Conservation (phyloP, 92 coral and sea anemone genomes). For the Heliopora coerulea region DNA sequence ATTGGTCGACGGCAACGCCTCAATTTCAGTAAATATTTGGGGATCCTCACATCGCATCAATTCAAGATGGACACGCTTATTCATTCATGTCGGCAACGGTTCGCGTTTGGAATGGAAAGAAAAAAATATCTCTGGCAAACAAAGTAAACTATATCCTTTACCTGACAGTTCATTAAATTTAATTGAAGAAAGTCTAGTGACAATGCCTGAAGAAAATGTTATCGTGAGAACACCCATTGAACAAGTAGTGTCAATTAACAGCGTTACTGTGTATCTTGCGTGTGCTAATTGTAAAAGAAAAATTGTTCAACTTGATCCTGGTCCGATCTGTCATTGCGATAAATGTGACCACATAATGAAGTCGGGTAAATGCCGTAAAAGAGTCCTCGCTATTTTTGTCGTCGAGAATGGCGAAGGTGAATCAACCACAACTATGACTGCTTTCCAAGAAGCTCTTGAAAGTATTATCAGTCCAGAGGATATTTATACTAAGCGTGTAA, state of each 20-base stretch:
- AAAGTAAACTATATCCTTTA: constrained; percentile 29
- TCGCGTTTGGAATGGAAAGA: constrained; percentile 58
- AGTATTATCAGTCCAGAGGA: no score
- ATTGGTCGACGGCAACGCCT: constrained; percentile 49
- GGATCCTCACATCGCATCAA: constrained; percentile 44
- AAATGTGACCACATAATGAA: constrained; percentile 3
- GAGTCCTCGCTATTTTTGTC: neutral
- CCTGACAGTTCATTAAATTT: constrained; percentile 19
- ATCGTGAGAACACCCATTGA: constrained; percentile 29
- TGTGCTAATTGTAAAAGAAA: no score
- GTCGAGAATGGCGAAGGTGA: neutral
- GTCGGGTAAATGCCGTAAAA: constrained; percentile 1
- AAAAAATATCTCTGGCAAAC: constrained; percentile 33
- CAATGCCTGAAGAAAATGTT: constrained; percentile 28
- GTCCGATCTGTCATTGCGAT: no score
- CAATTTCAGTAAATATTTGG: constrained; percentile 52
- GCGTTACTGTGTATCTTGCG: neutral
- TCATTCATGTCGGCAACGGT: constrained; percentile 46
- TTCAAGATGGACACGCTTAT: constrained; percentile 51
- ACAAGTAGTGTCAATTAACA: constrained; percentile 12
- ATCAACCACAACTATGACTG: neutral
- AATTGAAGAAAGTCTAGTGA: constrained; percentile 29
- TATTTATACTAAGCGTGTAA: no score
- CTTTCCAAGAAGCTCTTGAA: no score
- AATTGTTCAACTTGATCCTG: no score